These are phyloP conservation scores for Rattus rattus DNA, from an alignment of 2,113 vertebrate species.

Conservation along the genomic window DNA sequence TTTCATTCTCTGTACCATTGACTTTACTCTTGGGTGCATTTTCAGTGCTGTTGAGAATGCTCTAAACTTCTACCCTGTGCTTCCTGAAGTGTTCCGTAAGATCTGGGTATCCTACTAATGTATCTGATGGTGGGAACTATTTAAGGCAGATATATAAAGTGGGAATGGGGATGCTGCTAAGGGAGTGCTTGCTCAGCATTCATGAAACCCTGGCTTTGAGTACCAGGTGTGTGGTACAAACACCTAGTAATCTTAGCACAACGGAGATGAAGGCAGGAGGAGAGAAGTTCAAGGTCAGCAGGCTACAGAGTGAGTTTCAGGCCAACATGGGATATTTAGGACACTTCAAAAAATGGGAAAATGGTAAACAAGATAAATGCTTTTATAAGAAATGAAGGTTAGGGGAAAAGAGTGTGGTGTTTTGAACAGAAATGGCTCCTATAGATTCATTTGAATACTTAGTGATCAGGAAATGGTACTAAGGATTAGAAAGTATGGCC, in stretches of 20 bases:
- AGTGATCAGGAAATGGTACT: not conserved
- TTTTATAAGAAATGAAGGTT: not conserved
- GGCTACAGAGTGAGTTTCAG: not conserved
- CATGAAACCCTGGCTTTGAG: not conserved
- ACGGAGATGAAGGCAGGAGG: not conserved
- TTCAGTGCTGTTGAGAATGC: not conserved
- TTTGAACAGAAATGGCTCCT: not conserved
- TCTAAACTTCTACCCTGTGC: not conserved
- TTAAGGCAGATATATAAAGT: not conserved
- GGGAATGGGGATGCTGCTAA: not conserved
- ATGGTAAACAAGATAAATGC: not conserved
- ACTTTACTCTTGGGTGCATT: not conserved
- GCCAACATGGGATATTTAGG: not conserved
- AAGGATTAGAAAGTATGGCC: not conserved
- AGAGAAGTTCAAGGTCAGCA: not conserved
- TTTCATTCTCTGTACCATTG: not conserved
- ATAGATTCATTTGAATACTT: not conserved
- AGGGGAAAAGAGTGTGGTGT: not conserved
- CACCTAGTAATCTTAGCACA: not conserved
- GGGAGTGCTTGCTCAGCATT: not conserved
- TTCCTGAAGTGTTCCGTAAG: slow-evolving; percentile 10
- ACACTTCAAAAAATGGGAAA: not conserved
- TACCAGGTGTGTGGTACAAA: not conserved
- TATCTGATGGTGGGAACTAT: not conserved
- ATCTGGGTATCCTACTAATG: not conserved